Conservation (phyloP, 2,888 invertebrate species). For the Ctena decussata region DNA sequence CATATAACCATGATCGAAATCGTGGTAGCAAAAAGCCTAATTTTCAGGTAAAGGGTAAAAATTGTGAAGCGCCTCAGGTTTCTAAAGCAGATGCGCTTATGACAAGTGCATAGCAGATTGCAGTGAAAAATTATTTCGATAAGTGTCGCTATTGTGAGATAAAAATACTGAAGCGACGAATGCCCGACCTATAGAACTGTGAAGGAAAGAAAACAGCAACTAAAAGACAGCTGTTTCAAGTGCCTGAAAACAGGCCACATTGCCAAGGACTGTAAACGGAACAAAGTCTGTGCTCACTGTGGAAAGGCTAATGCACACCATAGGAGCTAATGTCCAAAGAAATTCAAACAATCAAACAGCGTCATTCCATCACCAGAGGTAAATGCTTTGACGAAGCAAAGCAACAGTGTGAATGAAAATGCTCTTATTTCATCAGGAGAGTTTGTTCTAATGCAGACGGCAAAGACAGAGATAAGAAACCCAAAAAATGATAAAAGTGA, state of each 20-base stretch:
- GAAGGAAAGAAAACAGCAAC: slow-evolving; percentile 16
- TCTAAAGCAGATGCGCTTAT: too few species aligned
- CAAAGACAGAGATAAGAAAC: neutral
- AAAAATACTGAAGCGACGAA: too few species aligned
- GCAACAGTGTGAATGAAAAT: too few species aligned
- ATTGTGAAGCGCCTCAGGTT: too few species aligned
- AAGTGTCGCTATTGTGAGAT: slow-evolving; percentile 42
- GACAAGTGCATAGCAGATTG: too few species aligned
- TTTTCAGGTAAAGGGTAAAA: neutral
- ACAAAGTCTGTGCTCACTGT: slow-evolving; percentile 36
- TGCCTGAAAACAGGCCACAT: slow-evolving; percentile 33
- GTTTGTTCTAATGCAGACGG: slow-evolving; percentile 37
- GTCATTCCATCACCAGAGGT: neutral
- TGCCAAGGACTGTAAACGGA: too few species aligned
- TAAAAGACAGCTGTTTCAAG: slow-evolving; percentile 22
- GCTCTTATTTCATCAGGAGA: too few species aligned
- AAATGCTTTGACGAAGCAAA: slow-evolving; percentile 10
- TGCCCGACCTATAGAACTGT: too few species aligned
- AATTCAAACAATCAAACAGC: neutral
- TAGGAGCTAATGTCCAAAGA: slow-evolving; percentile 32
- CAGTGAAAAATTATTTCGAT: too few species aligned
- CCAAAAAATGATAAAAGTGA: neutral
- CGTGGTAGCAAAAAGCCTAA: neutral
- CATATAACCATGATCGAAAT: neutral
- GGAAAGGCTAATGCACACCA: slow-evolving; percentile 26